Evolutionary conservation across 2,113 vertebrate species (phyloP), one percentile per base, ranked within the genome.

Genomic region (Leuciscus idus): DNA sequence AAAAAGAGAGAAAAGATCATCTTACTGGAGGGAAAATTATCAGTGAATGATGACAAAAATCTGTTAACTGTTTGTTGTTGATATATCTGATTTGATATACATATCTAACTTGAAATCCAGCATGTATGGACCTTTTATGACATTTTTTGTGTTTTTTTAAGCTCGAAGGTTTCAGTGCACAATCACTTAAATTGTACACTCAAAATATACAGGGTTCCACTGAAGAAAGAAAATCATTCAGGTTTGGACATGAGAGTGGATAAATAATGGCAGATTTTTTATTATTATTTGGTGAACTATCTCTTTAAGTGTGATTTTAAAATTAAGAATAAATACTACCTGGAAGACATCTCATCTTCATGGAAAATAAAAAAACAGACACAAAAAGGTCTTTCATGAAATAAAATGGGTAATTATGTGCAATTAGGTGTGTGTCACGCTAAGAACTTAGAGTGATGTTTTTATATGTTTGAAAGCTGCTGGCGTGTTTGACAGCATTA

Each of bases 401-500:
- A 66, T 48, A 23, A 74, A 75, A 75, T 70, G 15, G 70, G 91
- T 89, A 93, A 92, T 93, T 93, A 92, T 62, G 83, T 81, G 80
- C 89, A 91, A 94, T 94, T 93, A 91, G 81, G 55, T 19, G 72
- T 75, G 78, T 77, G 85, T 88, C 76, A 86, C 39, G n/a, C 81
- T 74, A 80, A 90, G 86, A 91, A 88, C 90, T 91, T 83, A 86
- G 26, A 13, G 82, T 48, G 85, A 43, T 43, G 7, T 43, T 43
- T 43, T 43, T 86, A n/a, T 92, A 91, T 90, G 91, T 93, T 79
- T 66, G 64, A 84, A 77, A 84, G 84, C 85, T 87, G 90, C 57
- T 91, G 92, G 93, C 90, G 64, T 85, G 91, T 83, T 86, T 91
- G 28, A 64, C 87, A 91, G 89, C 91, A 89, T 92, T 91, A 93